Conservation (phyloP, 2,113 vertebrate genomes). For the Fukomys damarensis region DNA sequence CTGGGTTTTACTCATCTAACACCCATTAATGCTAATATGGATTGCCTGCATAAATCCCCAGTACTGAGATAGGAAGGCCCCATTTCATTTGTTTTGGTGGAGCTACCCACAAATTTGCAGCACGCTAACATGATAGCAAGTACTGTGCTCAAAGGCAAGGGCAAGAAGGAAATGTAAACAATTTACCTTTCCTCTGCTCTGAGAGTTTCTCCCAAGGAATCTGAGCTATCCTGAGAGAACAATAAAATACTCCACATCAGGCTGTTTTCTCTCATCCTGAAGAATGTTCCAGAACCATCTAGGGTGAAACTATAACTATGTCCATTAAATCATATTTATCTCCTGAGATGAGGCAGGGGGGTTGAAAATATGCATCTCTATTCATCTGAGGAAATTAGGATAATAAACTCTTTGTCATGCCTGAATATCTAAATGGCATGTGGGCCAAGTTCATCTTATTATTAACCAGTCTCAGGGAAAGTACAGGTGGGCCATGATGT, state of each 20-base stretch:
- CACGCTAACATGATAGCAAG: slow-evolving; percentile 52
- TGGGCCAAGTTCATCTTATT: background rate
- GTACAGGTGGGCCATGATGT: background rate
- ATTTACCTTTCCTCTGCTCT: slow-evolving; percentile 53
- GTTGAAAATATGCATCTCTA: background rate
- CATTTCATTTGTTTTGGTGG: slow-evolving; percentile 65
- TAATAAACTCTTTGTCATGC: background rate
- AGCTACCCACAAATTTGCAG: background rate
- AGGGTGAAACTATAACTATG: background rate
- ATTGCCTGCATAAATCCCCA: slow-evolving; percentile 80
- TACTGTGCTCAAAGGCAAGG: background rate
- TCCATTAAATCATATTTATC: slow-evolving; percentile 3
- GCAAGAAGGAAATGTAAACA: slow-evolving; percentile 64
- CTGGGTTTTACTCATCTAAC: slow-evolving; percentile 82
- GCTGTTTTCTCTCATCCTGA: slow-evolving; percentile 46
- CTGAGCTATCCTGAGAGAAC: slow-evolving; percentile 22
- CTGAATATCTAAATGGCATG: background rate
- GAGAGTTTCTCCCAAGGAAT: slow-evolving; percentile 42
- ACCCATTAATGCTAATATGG: slow-evolving; percentile 83
- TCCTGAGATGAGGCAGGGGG: background rate
- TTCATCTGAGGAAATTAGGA: background rate
- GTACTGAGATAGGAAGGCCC: slow-evolving; percentile 32
- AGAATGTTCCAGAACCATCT: slow-evolving; percentile 35
- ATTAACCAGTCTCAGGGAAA: background rate
- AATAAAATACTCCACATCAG: slow-evolving; percentile 26